phyloP scores from a whole-genome alignment of 30 jellyfish, hydroid and myxozoan genomes.

The Hydractinia symbiolongicarpus region DNA sequence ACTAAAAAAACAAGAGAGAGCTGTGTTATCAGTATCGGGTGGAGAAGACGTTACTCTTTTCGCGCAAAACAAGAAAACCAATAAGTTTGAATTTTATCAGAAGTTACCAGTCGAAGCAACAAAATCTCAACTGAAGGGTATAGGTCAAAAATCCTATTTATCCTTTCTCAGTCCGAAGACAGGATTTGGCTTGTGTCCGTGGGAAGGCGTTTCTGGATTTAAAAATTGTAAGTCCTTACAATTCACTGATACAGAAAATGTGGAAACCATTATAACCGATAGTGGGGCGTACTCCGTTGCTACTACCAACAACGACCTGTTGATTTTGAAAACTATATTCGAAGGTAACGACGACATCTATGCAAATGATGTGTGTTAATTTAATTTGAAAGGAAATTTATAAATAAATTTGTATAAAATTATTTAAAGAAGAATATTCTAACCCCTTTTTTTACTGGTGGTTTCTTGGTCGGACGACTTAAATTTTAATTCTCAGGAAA shows the following conservation, averaged over 20 bases:
- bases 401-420: neutral
- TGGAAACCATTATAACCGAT: conserved; percentile 37
- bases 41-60: conserved; percentile 11
- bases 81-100: conserved; percentile 37
- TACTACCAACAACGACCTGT: neutral
- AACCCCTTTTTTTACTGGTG: too few species aligned
- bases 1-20: neutral
- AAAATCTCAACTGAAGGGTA: conserved; percentile 19
- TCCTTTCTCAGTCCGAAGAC: conserved; percentile 39
- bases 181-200: conserved; percentile 76
- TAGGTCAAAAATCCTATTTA: conserved; percentile 19
- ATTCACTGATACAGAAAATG: conserved; percentile 29
- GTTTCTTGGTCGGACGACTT: too few species aligned
- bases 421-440: neutral
- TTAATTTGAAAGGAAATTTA: neutral
- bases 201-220: conserved; percentile 82
- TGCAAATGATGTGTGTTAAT: conserved; percentile 8
- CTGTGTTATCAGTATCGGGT: conserved; percentile 12
- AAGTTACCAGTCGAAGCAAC: conserved; percentile 39
- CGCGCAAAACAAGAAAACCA: conserved; percentile 21
- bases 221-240: conserved; percentile 48
- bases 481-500: too few species aligned
- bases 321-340: neutral
- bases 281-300: conserved; percentile 49
- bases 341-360: conserved; percentile 7